Conservation (phyloP, 1,140 invertebrate species). For the Pachypsylla venusta region DNA sequence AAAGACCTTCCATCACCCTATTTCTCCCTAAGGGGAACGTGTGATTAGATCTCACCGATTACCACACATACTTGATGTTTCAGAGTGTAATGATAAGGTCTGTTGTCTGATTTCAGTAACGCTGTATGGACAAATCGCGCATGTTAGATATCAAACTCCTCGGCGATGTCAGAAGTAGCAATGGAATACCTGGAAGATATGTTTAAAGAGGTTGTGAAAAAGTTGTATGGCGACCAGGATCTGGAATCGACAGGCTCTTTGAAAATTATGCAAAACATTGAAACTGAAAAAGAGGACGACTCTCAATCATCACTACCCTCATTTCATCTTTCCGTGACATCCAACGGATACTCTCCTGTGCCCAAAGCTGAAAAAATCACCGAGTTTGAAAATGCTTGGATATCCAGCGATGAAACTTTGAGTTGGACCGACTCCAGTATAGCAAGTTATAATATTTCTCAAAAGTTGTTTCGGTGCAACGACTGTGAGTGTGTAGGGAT, state of each 20-base stretch:
- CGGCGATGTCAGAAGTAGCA: slow-evolving; percentile 18
- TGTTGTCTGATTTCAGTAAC: background rate
- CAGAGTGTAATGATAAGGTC: no score
- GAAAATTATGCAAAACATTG: slow-evolving; percentile 32
- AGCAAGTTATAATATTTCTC: slow-evolving; percentile 51
- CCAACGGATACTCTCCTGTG: slow-evolving; percentile 7
- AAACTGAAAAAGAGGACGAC: slow-evolving; percentile 6
- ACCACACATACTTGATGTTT: no score
- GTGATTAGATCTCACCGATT: no score
- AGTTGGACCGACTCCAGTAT: slow-evolving; percentile 54
- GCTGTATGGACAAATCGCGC: slow-evolving; percentile 1
- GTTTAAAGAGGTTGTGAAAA: slow-evolving; percentile 79
- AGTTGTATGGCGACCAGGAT: slow-evolving; percentile 70
- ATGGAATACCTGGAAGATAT: slow-evolving; percentile 53
- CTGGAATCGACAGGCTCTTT: slow-evolving; percentile 32
- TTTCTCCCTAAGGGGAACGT: no score
- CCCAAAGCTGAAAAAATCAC: slow-evolving; percentile 32
- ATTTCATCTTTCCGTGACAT: slow-evolving; percentile 1
- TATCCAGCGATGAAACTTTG: slow-evolving; percentile 46
- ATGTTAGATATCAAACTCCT: background rate
- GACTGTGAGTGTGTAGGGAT: slow-evolving; percentile 66
- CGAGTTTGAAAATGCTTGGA: slow-evolving; percentile 46
- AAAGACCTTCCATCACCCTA: no score
- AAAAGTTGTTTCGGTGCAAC: slow-evolving; percentile 54
- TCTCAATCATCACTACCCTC: slow-evolving; percentile 5